These are phyloP conservation scores for Borostomias antarcticus DNA, from an alignment of 2,797 vertebrate genomes.

Conservation along the genomic window DNA sequence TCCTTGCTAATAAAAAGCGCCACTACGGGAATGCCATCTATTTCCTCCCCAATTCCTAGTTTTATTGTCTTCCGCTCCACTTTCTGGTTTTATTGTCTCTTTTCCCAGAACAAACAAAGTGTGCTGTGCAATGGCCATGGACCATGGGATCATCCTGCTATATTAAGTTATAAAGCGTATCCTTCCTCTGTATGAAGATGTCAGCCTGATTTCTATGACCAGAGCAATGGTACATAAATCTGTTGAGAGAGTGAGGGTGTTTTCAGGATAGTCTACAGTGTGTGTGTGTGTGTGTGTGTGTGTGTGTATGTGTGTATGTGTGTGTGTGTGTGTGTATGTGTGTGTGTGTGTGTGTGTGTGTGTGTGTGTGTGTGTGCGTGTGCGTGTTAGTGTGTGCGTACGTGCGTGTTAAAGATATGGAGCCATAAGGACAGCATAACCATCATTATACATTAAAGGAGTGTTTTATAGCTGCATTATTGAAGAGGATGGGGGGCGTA, in stretches of 20 bases:
- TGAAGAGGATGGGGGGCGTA: not conserved
- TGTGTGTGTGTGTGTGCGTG: too few species aligned
- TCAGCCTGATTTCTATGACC: not conserved
- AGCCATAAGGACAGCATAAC: not conserved
- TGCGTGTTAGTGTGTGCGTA: too few species aligned
- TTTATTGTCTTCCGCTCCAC: not conserved
- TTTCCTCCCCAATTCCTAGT: not conserved
- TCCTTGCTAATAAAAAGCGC: not conserved
- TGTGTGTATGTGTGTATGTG: too few species aligned
- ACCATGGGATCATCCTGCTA: not conserved
- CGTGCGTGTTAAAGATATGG: not conserved
- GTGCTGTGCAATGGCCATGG: not conserved
- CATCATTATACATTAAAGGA: not conserved
- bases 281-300: too few species aligned
- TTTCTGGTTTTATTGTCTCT: not conserved
- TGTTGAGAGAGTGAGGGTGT: not conserved
- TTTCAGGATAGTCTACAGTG: too few species aligned
- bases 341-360: too few species aligned
- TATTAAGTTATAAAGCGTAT: not conserved
- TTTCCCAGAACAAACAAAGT: not conserved
- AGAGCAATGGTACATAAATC: not conserved
- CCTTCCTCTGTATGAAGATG: not conserved
- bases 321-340: too few species aligned
- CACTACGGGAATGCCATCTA: not conserved
- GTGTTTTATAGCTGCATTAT: not conserved